These are phyloP conservation scores for Rostratula benghalensis DNA, from an alignment of 2,113 vertebrate species.

Conservation along the genomic window DNA sequence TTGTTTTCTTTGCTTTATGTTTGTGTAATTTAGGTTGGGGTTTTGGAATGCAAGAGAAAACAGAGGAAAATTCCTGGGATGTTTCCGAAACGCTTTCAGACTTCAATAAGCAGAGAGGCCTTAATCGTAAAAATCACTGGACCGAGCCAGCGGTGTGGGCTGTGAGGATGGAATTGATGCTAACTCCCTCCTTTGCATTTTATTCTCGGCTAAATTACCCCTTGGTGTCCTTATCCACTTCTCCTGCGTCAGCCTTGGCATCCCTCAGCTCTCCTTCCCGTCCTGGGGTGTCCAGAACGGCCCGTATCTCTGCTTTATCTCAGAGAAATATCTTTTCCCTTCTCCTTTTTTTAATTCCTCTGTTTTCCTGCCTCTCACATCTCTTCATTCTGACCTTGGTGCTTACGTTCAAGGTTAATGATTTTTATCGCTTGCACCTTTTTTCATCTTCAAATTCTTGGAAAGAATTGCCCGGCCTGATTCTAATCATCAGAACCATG, in stretches of 20 bases:
- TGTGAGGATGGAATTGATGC: not conserved
- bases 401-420: fast-evolving
- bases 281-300: fast-evolving
- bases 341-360: not conserved
- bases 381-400: fast-evolving
- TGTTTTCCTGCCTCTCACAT: not conserved
- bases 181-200: not conserved
- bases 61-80: not conserved
- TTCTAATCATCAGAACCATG: fast-evolving
- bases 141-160: not conserved
- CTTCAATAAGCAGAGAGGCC: not conserved
- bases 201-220: fast-evolving
- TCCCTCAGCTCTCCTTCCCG: not conserved
- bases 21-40: not conserved
- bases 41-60: not conserved
- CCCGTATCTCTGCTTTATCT: fast-evolving
- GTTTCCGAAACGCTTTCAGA: not conserved
- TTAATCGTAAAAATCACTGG: not conserved
- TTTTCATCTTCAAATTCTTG: not conserved
- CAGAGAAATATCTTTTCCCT: fast-evolving
- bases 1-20: not conserved
- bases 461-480: fast-evolving
- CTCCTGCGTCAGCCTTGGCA: not conserved
- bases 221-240: fast-evolving
- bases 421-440: not conserved